Evolutionary conservation across 2,888 invertebrate species (phyloP).

Genomic region (Drosophila tanythrix): DNA sequence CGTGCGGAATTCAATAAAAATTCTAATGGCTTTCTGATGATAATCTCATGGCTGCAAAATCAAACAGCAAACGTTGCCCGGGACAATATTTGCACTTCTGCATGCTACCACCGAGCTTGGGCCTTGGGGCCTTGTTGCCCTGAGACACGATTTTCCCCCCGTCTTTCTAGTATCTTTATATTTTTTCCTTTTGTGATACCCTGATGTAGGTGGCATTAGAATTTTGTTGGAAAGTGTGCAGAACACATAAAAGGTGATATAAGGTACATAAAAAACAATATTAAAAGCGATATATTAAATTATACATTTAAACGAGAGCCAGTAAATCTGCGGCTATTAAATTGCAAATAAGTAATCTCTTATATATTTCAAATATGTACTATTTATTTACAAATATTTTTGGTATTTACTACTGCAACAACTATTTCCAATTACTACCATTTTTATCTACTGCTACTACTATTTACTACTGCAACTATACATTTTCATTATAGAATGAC

Average conservation of each 20-base stretch:
- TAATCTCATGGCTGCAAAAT: constrained; percentile 78
- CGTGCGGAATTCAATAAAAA: constrained; percentile 81
- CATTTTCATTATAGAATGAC: not conserved
- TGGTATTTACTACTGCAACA: accelerated
- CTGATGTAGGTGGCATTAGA: not conserved
- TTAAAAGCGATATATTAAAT: not conserved
- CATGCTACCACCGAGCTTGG: constrained; percentile 22
- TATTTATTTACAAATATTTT: not conserved
- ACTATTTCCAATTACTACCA: not conserved
- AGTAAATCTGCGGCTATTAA: not conserved
- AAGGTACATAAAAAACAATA: too few species aligned
- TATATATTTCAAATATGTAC: not conserved
- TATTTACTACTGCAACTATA: not conserved
- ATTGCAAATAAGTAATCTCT: not conserved
- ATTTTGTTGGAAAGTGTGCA: not conserved
- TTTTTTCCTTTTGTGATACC: not conserved
- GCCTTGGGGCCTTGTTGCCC: constrained; percentile 46
- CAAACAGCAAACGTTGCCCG: constrained; percentile 70
- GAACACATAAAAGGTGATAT: not conserved
- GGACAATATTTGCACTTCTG: constrained; percentile 59
- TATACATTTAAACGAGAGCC: not conserved
- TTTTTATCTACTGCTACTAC: not conserved
- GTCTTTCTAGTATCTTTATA: constrained; percentile 15
- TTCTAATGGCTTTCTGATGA: constrained; percentile 82
- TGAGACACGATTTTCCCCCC: constrained; percentile 22